Conservation (phyloP, 2,113 vertebrate species). For the Petroica traversi region DNA sequence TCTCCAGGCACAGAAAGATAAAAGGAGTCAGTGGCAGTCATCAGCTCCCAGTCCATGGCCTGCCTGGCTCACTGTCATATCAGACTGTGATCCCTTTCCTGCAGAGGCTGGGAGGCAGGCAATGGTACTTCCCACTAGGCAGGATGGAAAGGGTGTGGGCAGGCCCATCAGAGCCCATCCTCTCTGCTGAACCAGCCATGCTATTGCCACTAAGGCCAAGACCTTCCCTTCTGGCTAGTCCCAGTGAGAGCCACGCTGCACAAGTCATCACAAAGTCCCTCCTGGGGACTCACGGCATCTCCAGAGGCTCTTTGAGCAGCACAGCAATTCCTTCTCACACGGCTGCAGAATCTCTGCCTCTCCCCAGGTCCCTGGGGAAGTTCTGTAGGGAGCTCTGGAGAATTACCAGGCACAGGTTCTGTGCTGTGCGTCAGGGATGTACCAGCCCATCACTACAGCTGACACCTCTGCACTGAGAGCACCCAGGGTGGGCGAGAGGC, state of each 20-base stretch:
- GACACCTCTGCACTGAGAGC: not conserved
- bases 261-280: fast-evolving
- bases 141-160: not conserved
- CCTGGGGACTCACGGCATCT: not conserved
- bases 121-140: not conserved
- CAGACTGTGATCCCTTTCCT: not conserved
- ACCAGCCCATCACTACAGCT: fast-evolving
- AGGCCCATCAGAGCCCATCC: not conserved
- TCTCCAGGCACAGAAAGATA: not conserved
- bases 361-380: not conserved
- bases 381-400: not conserved
- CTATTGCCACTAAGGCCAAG: not conserved
- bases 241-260: not conserved
- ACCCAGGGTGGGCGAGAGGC: not conserved
- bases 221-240: not conserved
- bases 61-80: not conserved
- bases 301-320: not conserved
- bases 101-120: not conserved
- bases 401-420: not conserved
- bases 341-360: not conserved
- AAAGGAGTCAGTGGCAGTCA: not conserved
- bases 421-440: not conserved
- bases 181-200: not conserved
- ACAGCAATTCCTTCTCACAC: fast-evolving
- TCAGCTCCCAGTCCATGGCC: not conserved